These are phyloP conservation scores for Lagodon rhomboides DNA, from an alignment of 2,797 vertebrate genomes.

Conservation along the genomic window DNA sequence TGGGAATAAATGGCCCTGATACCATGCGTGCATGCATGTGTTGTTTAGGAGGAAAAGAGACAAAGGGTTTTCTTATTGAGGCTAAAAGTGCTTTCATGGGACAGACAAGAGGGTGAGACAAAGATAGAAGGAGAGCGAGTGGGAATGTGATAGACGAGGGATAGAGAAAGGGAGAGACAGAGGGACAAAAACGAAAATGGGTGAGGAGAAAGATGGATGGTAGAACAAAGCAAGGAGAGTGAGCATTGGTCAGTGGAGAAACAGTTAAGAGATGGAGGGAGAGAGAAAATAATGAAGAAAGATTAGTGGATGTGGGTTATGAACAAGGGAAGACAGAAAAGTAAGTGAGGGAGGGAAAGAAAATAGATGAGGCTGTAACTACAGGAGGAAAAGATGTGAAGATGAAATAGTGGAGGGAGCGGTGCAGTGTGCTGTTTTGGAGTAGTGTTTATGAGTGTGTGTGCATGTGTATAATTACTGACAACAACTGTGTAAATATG, in stretches of 20 bases:
- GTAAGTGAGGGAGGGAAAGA: neutral
- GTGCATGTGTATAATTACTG: slow-evolving; percentile 61
- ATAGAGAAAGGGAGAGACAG: neutral
- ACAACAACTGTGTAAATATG: slow-evolving; percentile 71
- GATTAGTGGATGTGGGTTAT: slow-evolving; percentile 7
- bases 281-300: slow-evolving; percentile 2
- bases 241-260: slow-evolving; percentile 16
- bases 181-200: slow-evolving; percentile 18
- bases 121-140: slow-evolving; percentile 27
- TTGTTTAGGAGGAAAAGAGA: slow-evolving; percentile 72
- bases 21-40: slow-evolving; percentile 59
- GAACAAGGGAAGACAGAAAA: slow-evolving; percentile 18
- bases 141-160: slow-evolving; percentile 7
- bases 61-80: slow-evolving; percentile 68
- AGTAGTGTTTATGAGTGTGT: slow-evolving; percentile 3
- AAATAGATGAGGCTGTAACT: slow-evolving; percentile 5
- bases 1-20: slow-evolving; percentile 81
- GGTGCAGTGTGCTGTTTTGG: neutral
- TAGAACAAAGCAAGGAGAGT: slow-evolving; percentile 10
- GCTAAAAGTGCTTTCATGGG: slow-evolving; percentile 57
- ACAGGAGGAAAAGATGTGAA: neutral
- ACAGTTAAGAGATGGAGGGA: slow-evolving; percentile 19
- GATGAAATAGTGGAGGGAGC: neutral
- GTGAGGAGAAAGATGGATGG: slow-evolving; percentile 28
- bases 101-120: slow-evolving; percentile 36